Evolutionary conservation across 2,113 vertebrate genomes (phyloP), one percentile per base, ranked within the genome.

Genomic region (Pedetes capensis): DNA sequence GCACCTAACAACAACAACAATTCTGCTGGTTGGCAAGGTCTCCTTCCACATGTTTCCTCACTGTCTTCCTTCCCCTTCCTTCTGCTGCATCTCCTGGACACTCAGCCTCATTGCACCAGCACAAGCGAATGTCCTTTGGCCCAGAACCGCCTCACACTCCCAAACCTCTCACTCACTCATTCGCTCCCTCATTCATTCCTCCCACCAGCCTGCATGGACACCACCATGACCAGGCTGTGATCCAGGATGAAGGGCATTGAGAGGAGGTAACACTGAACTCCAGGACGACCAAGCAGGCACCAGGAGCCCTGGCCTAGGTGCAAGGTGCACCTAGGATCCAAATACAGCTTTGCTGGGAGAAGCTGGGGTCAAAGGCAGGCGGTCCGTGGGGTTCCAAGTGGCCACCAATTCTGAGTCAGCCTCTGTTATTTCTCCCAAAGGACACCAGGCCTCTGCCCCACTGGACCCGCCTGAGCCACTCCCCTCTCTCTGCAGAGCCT

Each of bases 361-460:
- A n/a, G n/a, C n/a, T n/a, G n/a, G n/a, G n/a, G n/a, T 14, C 8
- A 51, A 51, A 51, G 51, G 51, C 51, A 51, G 51, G 8, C 14
- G 51, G 51, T 51, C 51, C 51, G 14, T 14, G 14, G 51, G 6
- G 7, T n/a, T 44, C 34, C 51, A 11, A 20, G 0, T 22, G 8
- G 34, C 49, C 18, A 1, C 32, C 0, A 5, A 44, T 14, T 37
- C 12, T n/a, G 12, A 17, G 1, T 0, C 1, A 0, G 42, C 23
- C 20, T 2, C 8, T 1, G 5, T 1, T 5, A 10, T 17, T 76
- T 51, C 25, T 22, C 37, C 55, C 6, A 4, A 6, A 12, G 47
- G 25, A 17, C 9, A 0, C 59, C 6, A 23, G 55, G 8, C 13
- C 75, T 9, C 63, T 1, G 0, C 2, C 23, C 9, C 1, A 3